Evolutionary conservation across 2,888 invertebrate genomes (phyloP).

Genomic region (Caradrina clavipalpis): DNA sequence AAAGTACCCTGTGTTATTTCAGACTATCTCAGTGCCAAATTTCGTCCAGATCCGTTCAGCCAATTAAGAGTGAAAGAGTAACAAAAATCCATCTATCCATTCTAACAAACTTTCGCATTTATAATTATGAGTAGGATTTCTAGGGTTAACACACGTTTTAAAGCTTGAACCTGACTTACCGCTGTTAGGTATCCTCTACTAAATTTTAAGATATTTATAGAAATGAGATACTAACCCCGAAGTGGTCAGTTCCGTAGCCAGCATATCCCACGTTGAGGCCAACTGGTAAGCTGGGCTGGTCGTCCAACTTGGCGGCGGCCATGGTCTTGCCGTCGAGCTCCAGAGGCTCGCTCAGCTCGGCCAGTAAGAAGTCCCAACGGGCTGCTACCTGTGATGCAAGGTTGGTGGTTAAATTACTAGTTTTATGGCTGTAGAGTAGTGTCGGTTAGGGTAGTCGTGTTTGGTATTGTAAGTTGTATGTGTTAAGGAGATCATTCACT

Average conservation of each 20-base stretch:
- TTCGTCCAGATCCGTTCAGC: too few species aligned
- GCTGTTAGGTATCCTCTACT: background rate
- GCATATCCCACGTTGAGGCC: slow-evolving; percentile 79
- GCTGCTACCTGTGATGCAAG: slow-evolving; percentile 79
- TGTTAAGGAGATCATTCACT: too few species aligned
- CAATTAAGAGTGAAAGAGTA: too few species aligned
- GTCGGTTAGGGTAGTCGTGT: too few species aligned
- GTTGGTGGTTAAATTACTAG: slow-evolving; percentile 1
- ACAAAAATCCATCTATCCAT: too few species aligned
- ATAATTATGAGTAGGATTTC: too few species aligned
- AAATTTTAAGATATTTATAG: background rate
- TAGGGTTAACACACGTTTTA: too few species aligned
- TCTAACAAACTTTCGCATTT: too few species aligned
- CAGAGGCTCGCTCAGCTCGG: slow-evolving; percentile 80
- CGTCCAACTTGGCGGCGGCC: slow-evolving; percentile 76
- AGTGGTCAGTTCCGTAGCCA: slow-evolving; percentile 84
- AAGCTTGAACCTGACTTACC: too few species aligned
- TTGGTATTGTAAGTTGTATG: too few species aligned
- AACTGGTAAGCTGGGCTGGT: slow-evolving; percentile 59
- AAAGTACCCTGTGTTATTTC: too few species aligned
- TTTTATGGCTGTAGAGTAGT: background rate
- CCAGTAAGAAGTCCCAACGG: slow-evolving; percentile 84
- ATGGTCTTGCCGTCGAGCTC: slow-evolving; percentile 78
- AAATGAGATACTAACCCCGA: slow-evolving; percentile 75
- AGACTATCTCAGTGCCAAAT: too few species aligned